phyloP scores from a whole-genome alignment of 2,888 invertebrate species.

The Ennomos erosarius region DNA sequence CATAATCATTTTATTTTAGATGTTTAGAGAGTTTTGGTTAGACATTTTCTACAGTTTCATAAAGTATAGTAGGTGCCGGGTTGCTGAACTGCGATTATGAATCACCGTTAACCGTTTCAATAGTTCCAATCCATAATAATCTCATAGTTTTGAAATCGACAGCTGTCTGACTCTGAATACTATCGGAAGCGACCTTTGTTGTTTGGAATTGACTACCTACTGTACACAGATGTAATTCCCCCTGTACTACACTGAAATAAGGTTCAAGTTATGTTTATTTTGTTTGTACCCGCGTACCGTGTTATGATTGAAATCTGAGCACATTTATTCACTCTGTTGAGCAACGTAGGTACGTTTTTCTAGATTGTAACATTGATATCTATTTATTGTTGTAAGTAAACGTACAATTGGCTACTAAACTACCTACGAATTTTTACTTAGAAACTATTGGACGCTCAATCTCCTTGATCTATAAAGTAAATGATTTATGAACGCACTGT shows the following conservation, averaged over 20 bases:
- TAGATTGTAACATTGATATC: constrained; percentile 47
- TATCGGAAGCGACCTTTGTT: constrained; percentile 66
- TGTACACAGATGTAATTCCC: constrained; percentile 14
- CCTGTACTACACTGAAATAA: constrained; percentile 6
- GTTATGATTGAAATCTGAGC: constrained; percentile 28
- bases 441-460: constrained; percentile 17
- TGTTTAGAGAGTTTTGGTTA: too few relatives aligned
- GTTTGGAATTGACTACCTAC: constrained; percentile 66
- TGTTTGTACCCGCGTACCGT: constrained; percentile 12
- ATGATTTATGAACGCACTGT: constrained; percentile 1
- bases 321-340: constrained; percentile 52
- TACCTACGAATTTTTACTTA: constrained; percentile 21
- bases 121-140: constrained; percentile 26
- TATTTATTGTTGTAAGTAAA: constrained; percentile 28
- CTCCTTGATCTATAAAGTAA: constrained; percentile 50
- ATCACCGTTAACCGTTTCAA: constrained; percentile 16
- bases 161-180: constrained; percentile 67
- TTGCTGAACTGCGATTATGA: constrained; percentile 10
- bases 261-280: constrained; percentile 1
- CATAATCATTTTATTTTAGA: too few relatives aligned
- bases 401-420: constrained; percentile 40
- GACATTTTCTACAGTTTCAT: too few relatives aligned
- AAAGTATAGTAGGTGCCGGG: background rate
- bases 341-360: constrained; percentile 57
- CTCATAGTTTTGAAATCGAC: constrained; percentile 51